Base-by-base conservation (phyloP, 2,888 invertebrate species). In the Ernsta delagoae region DNA sequence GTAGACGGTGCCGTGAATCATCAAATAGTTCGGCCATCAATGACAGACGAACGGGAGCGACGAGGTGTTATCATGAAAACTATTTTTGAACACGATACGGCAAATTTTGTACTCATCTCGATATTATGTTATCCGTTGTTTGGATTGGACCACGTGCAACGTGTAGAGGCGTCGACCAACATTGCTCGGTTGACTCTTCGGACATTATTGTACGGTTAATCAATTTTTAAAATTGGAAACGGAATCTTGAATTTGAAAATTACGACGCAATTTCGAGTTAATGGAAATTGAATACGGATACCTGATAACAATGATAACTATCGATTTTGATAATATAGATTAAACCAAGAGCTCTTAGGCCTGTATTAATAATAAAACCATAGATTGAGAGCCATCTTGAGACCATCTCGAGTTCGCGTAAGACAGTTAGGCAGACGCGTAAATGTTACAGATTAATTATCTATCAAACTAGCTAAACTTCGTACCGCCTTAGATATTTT, bases 1-100 rank as follows among this genome's bases (percentile, higher is more conserved):
- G 48, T 50, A 77, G 77, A 76, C 77, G 66, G 64, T 59, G 24
- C 8, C 59, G 59, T 76, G 77, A 76, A 43, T 77, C 75, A 76
- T 63, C 66, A 67, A 65, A 69, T 70, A 68, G 61, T 62, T 63
- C 45, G 65, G 70, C 73, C 70, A 75, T 75, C 76, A 75, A 73
- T 77, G 74, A 73, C 75, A 74, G 72, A 75, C 75, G 62, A 5
- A 31, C 59, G 34, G 34, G 16, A 53, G 59, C 54, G 66, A 50
- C 54, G 67, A 54, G 60, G 43, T 60, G 68, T 69, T 70, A 66
- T 67, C 72, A 60, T 69, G 70, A 65, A 34, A 70, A 71, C 74
- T 71, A 74, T 75, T 75, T 74, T 76, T 72, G 73, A 59, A 66
- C 54, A 60, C 66, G 43, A 66, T 34, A 66, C 59, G 54, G 63